Evolutionary conservation across 2,888 invertebrate species (phyloP), one percentile per base, ranked within the genome.

Genomic region (Stegophylla sp.): DNA sequence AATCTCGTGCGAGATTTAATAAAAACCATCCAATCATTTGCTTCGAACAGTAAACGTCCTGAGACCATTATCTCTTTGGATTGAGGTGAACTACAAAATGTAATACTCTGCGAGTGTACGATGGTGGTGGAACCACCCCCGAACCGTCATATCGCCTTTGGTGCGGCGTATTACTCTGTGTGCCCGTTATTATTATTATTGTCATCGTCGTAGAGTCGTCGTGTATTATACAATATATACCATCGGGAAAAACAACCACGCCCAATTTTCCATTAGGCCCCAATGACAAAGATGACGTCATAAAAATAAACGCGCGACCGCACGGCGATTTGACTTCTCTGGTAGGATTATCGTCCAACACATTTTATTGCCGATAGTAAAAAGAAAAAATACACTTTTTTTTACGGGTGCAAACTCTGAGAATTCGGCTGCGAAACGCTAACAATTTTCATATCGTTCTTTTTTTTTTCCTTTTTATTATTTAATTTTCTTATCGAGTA

Each of bases 201-300:
- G 23, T 77, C 41, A 45, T 76, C 28, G 43, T 41, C 28, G 26
- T 64, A 15, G n/a, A n/a, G 53, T 66, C 23, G 17, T 56, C 4
- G 41, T 76, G 51, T 56, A 66, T 76, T 43, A 45, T 67, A 56
- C 61, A n/a, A n/a, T 28, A 67, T 66, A 56, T 67, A 66, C 76
- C 43, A n/a, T 67, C 45, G 69, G 43, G 43, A 13, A 59, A 53
- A 76, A 63, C 63, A 5, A 41, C 59, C 76, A 77, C 77, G 77
- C 77, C 77, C 77, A 69, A 69, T 67, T 77, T 77, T 77, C 77
- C 77, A 77, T 77, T 77, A 77, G 77, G 77, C 77, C 69, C 76
- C 77, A 59, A 69, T 77, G 77, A 69, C 77, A 48, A 77, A 77
- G 77, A 67, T 69, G 77, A 77, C 67, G 67, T 67, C 45, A 77